Evolutionary conservation across 2,797 vertebrate genomes (phyloP), one percentile per base, ranked within the genome.

Genomic region (Valencia hispanica): DNA sequence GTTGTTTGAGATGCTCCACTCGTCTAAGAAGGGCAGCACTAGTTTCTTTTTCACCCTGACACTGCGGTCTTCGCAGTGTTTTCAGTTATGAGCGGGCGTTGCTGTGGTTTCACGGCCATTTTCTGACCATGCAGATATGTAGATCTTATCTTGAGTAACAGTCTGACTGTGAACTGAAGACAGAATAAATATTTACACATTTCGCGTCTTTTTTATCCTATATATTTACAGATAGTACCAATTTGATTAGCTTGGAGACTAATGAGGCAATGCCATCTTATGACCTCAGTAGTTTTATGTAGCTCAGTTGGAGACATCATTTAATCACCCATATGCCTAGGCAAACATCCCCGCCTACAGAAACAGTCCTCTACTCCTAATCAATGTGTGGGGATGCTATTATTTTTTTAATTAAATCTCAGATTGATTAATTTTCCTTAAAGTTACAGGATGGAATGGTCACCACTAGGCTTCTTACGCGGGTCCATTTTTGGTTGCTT

Each of bases 21-120:
- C 51, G 22, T 53, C n/a, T 11, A n/a, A 25, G 25, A 25, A 53
- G 25, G 11, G 3, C 25, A 25, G 51, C 8, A 3, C 1, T 85
- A 77, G 75, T 47, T 30, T 69, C 27, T n/a, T 47, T 66, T 79
- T 83, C 77, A 74, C 75, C 78, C 84, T 87, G 30, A 82, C 72
- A 50, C 39, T n/a, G 73, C 51, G 68, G 68, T 51, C 14, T 27
- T 71, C 9, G 7, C 61, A 17, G 32, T 48, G 81, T 68, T 79
- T 70, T 80, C 61, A 66, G 41, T 80, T 43, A 22, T 30, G 74
- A 69, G 14, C 25, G 50, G 51, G 1, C 55, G 59, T 68, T 72
- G n/a, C 59, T 77, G 77, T 74, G 86, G 74, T 87, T 84, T 78
- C 72, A 76, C 82, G 87, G 89, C 88, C 86, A 86, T 71, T 76